Evolutionary conservation across 1,140 invertebrate species (phyloP), one percentile per base, ranked within the genome.

Genomic region (Vanessa atalanta): DNA sequence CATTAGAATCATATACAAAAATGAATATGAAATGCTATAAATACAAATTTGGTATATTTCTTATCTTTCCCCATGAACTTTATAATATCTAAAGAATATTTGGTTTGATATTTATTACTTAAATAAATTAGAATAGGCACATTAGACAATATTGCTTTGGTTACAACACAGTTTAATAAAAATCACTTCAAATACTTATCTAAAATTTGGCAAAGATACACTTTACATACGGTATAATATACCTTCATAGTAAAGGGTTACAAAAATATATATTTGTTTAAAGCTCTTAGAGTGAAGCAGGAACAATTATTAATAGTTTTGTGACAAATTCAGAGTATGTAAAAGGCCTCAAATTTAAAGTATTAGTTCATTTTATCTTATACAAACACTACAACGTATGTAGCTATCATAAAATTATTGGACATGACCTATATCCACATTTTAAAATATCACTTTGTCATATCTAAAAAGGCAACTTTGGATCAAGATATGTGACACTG

Each of bases 391-490:
- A 88, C 76, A 85, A 73, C 78, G 12, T 15, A 5, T 57, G 81
- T 80, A 76, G 83, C 83, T 89, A 91, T 89, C 80, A 73, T 83
- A 87, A 80, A 84, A 84, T 84, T 82, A 89, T 87, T 85, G 88
- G 87, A 83, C 81, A 83, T 87, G 83, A 89, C 89, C 84, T 86
- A 91, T 87, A 87, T 89, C 75, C 84, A 88, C 77, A 86, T 78
- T 77, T 82, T 83, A 83, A 80, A 86, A 89, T 88, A 90, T 90
- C 84, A 87, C 86, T 88, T 87, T 89, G 89, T 89, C 87, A 88
- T 91, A 87, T 92, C 84, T 90, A 90, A 90, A 82, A 93, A 93
- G 92, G 93, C 93, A 93, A 93, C 91, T 90, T 92, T 92, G 89
- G 88, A 88, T 93, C 83, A 78, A 92, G 90, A 92, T 92, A 92